Percentiles rank a stretch among this genome's conserved stretches.
phyloP scores from a whole-genome alignment of 2,888 invertebrate genomes.

The Orchesellides sinensis region DNA sequence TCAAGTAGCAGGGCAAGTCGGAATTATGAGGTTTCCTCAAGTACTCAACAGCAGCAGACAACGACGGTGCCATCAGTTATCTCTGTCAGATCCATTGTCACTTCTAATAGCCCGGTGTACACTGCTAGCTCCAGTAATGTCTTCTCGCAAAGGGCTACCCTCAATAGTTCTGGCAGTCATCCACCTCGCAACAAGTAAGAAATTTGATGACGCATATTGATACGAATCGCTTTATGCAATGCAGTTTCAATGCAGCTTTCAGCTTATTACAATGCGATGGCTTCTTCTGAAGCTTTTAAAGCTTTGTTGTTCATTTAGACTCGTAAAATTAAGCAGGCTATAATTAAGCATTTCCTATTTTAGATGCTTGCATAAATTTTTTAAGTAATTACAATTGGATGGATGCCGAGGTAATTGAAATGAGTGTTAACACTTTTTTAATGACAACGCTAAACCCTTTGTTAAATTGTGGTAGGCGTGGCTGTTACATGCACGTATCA shows the following conservation, averaged over 20 bases:
- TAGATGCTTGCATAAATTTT: too few relatives aligned
- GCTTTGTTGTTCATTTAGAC: too few relatives aligned
- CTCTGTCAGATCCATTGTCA: constrained; percentile 50
- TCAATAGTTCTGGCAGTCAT: constrained; percentile 15
- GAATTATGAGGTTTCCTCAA: not conserved
- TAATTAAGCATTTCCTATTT: too few relatives aligned
- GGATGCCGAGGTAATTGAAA: too few relatives aligned
- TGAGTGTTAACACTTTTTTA: too few relatives aligned
- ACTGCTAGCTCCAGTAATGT: constrained; percentile 48
- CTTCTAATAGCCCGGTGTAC: constrained; percentile 45
- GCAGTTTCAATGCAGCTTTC: not conserved
- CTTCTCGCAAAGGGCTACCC: constrained; percentile 19
- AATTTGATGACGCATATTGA: not conserved
- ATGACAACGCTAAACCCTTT: too few relatives aligned
- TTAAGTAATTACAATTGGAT: too few relatives aligned
- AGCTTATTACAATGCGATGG: not conserved
- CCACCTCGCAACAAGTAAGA: constrained; percentile 59
- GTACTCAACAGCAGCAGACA: constrained; percentile 36
- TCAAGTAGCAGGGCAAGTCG: constrained; percentile 27
- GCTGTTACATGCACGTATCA: too few relatives aligned
- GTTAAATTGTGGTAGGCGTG: too few relatives aligned
- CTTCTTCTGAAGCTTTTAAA: not conserved
- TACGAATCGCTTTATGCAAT: not conserved
- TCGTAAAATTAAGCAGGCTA: too few relatives aligned
- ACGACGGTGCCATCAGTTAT: constrained; percentile 57